phyloP scores from a whole-genome alignment of 2,113 vertebrate genomes.

The Antechinus flavipes region DNA sequence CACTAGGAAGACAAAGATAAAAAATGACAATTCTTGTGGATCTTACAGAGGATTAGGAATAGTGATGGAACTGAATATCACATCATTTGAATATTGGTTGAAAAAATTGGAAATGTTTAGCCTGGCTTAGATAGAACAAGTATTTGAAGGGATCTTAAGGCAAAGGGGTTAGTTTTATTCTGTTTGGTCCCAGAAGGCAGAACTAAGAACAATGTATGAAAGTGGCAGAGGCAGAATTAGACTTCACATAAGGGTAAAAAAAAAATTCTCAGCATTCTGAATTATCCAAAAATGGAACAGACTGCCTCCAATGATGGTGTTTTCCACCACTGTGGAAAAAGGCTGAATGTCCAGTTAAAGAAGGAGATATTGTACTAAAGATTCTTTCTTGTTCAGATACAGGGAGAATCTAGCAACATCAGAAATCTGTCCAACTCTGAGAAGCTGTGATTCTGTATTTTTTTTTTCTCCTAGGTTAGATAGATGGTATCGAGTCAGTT shows the following conservation, averaged over 20 bases:
- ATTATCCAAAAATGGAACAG: neutral
- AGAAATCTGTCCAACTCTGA: neutral
- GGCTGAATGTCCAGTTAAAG: neutral
- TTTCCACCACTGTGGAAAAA: neutral
- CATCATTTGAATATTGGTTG: neutral
- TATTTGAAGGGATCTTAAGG: neutral
- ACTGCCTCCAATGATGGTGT: neutral
- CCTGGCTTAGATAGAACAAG: neutral
- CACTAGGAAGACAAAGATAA: neutral
- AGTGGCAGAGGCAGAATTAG: neutral
- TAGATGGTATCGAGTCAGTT: neutral
- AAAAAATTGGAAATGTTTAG: neutral
- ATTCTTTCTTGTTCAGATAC: neutral
- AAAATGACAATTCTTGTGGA: neutral
- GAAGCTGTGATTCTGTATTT: neutral
- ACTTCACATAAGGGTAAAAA: neutral
- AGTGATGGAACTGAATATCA: neutral
- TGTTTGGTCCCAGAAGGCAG: neutral
- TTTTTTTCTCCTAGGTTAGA: neutral
- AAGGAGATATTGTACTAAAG: too few relatives aligned
- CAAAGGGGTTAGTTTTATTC: neutral
- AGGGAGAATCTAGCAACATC: neutral
- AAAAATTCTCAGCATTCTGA: neutral
- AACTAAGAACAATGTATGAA: neutral
- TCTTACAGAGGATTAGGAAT: neutral